Evolutionary conservation across 2,888 invertebrate genomes (phyloP), one percentile per base, ranked within the genome.

Genomic region (Auanema sp.): DNA sequence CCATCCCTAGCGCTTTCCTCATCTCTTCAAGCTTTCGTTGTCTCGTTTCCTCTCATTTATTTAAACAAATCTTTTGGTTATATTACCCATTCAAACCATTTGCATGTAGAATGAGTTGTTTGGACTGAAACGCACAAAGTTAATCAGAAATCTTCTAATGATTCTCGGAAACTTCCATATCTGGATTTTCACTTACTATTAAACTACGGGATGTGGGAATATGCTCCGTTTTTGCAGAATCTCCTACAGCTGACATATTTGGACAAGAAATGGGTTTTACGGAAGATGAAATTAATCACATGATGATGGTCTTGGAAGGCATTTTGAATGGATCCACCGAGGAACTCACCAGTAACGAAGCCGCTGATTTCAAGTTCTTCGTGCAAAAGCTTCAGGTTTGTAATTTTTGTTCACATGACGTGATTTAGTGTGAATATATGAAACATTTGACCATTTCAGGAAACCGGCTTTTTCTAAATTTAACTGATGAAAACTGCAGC

Each of bases 291-390:
- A 63, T 69, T 55, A 64, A 57, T 58, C 71, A 69, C 52, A 78
- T 81, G 80, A 64, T 76, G 47, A 64, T 65, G 25, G 73, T 76
- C 6, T 66, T 81, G 66, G 77, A 80, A 51, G 75, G 73, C 8
- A 79, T 81, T 52, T 57, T 76, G 16, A 65, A 71, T 41, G 79
- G 79, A 44, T 72, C 75, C 16, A 69, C 74, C 44, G 75, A 76
- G 60, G 79, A 77, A 44, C 60, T 79, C 16, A 73, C 77, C 41
- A 65, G 73, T 41, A 77, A 80, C 63, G 80, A 72, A 60, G 78
- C 80, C 21, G 75, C 76, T 51, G 81, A 81, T 65, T 79, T 81
- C 71, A 73, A 77, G 12, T 81, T 81, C 71, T 81, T 81, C 61
- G 81, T 76, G 42, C 79, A 80, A 68, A 81, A 81, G 64, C 75